Base-by-base conservation (phyloP, 23 tunicate genomes). In the Ascidia mentula region DNA sequence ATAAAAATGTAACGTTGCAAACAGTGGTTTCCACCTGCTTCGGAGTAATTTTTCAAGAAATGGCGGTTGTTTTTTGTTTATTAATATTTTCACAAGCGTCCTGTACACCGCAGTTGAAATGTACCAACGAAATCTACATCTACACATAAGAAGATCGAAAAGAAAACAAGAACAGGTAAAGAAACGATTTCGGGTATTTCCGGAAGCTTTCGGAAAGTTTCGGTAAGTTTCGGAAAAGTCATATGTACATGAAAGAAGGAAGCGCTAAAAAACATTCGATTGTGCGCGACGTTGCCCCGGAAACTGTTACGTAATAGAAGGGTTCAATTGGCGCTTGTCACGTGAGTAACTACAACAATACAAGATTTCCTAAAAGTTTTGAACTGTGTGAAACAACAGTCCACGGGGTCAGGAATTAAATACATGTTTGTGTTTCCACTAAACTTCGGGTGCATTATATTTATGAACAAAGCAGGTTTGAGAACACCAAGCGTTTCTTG, bases 91-190 rank as follows among this genome's bases (percentile, higher is more conserved):
- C 65, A 28, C 22, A 20, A 9, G 13, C 65, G 65, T 3, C 1
- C 65, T 53, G 65, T 53, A 53, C 65, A 53, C 65, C 65, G 28
- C 7, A 9, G 12, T 26, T 53, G 65, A 20, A n/a, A 20, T 53
- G 65, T 53, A 53, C 65, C 65, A 53, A 53, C 65, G 65, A 53
- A 42, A 53, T 26, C 65, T 53, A 53, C 65, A 53, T 53, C 65
- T 53, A 53, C 65, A 53, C 4, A 26, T 26, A 3, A 53, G 24
- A 9, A 53, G 65, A 26, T 53, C 65, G 24, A 9, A 53, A 53
- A 53, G 65, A 1, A 53, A 53, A 42, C 53, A 9, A 15, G 24
- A 53, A 53, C 65, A 53, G 65, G 65, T 53, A 53, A 53, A 53
- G 65, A 53, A 53, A 28, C 65, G 65, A 26, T 26, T 53, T 53